Conservation (phyloP, 2,888 invertebrate genomes). For the Escarpia spicata region DNA sequence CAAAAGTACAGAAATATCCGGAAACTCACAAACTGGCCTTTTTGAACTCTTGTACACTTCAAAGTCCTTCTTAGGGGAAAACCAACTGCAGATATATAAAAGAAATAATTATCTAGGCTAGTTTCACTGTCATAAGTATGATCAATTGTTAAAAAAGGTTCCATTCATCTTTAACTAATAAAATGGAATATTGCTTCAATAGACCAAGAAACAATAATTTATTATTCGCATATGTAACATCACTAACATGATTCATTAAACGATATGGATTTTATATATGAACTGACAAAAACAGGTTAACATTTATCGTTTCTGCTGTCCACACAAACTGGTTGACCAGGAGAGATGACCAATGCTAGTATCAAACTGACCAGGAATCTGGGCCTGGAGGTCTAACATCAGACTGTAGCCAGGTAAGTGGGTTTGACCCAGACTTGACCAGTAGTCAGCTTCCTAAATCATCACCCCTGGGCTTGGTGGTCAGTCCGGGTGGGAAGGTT, state of each 20-base stretch:
- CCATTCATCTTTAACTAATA: too few relatives aligned
- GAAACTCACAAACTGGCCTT: too few relatives aligned
- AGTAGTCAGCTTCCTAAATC: background rate
- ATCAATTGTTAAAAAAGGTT: too few relatives aligned
- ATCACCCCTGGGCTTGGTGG: background rate
- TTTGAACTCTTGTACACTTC: too few relatives aligned
- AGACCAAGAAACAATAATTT: background rate
- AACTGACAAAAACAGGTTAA: background rate
- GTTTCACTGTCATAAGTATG: too few relatives aligned
- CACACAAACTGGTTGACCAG: background rate
- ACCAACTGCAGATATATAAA: too few relatives aligned
- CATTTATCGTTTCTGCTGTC: background rate
- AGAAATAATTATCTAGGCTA: too few relatives aligned
- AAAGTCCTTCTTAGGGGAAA: too few relatives aligned
- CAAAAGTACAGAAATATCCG: too few relatives aligned
- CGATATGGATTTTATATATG: background rate
- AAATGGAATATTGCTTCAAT: too few relatives aligned
- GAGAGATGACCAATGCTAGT: background rate
- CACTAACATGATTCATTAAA: too few relatives aligned
- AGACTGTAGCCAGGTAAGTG: constrained; percentile 1
- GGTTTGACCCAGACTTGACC: background rate
- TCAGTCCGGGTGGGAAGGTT: background rate
- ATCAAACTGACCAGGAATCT: background rate
- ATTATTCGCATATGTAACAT: background rate
- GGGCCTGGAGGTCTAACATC: background rate